Percentiles rank a stretch among this genome's conserved stretches.
phyloP scores from a whole-genome alignment of 2,888 invertebrate species.

The Callimorpha dominula region DNA sequence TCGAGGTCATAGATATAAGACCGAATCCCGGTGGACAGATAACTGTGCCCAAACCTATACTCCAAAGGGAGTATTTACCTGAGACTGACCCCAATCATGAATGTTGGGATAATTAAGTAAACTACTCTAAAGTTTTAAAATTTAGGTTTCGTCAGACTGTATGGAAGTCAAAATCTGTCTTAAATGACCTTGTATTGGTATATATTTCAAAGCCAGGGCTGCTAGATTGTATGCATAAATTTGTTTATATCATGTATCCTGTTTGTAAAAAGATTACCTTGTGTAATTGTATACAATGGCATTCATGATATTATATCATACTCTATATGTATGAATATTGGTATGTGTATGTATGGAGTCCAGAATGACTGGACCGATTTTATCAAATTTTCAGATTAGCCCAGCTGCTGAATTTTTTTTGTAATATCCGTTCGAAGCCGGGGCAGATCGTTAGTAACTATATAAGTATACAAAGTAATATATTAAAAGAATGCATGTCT shows the following conservation, averaged over 20 bases:
- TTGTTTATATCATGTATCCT: too few relatives aligned
- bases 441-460: too few relatives aligned
- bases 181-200: background rate
- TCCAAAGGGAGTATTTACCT: constrained; percentile 56
- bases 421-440: too few relatives aligned
- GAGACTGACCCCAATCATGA: constrained; percentile 66
- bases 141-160: background rate
- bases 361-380: too few relatives aligned
- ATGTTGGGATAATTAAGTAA: constrained; percentile 62
- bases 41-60: constrained; percentile 47
- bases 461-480: too few relatives aligned
- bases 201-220: background rate
- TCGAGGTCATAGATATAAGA: background rate
- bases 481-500: too few relatives aligned
- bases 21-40: constrained; percentile 19
- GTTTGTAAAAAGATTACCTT: too few relatives aligned
- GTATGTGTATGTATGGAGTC: background rate
- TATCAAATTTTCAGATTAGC: too few relatives aligned
- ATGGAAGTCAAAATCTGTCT: background rate
- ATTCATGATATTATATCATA: background rate
- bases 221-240: background rate
- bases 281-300: background rate
- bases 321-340: background rate
- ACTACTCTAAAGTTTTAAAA: background rate
- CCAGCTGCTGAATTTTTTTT: too few relatives aligned